Conservation (phyloP, 2,113 vertebrate species). For the Peucedramus taeniatus region DNA sequence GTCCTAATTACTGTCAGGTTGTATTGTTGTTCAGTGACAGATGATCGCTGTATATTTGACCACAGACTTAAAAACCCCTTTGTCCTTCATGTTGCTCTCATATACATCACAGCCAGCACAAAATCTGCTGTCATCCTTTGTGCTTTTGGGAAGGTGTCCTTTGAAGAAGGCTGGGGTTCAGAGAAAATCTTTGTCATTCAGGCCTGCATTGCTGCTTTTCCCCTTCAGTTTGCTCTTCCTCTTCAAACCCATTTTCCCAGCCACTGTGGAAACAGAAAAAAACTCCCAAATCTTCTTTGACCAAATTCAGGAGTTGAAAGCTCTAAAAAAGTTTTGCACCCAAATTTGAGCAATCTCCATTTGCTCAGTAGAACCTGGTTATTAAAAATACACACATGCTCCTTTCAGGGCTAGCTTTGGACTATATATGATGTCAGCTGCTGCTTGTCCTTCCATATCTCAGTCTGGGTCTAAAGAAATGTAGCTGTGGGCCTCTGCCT, state of each 20-base stretch:
- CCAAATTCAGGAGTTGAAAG: neutral
- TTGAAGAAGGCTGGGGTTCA: neutral
- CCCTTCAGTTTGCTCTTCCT: neutral
- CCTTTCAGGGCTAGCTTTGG: neutral
- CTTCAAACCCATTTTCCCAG: neutral
- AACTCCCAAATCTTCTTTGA: neutral
- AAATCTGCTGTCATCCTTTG: neutral
- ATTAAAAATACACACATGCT: rapidly evolving
- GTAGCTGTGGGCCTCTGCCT: neutral
- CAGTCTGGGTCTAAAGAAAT: neutral
- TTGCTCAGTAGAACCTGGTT: neutral
- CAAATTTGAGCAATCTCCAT: neutral
- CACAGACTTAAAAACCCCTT: neutral
- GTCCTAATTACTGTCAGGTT: slow-evolving; percentile 1
- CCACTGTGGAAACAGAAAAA: neutral
- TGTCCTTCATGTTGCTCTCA: neutral
- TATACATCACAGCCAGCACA: neutral
- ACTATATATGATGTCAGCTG: neutral
- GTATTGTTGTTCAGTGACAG: neutral
- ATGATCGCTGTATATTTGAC: neutral
- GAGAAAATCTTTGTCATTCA: neutral
- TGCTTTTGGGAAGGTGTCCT: neutral
- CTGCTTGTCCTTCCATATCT: neutral
- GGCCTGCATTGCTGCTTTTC: neutral
- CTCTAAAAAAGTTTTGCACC: neutral